These are phyloP conservation scores for Lumbricus terrestris DNA, from an alignment of 2,888 invertebrate genomes.

Conservation along the genomic window DNA sequence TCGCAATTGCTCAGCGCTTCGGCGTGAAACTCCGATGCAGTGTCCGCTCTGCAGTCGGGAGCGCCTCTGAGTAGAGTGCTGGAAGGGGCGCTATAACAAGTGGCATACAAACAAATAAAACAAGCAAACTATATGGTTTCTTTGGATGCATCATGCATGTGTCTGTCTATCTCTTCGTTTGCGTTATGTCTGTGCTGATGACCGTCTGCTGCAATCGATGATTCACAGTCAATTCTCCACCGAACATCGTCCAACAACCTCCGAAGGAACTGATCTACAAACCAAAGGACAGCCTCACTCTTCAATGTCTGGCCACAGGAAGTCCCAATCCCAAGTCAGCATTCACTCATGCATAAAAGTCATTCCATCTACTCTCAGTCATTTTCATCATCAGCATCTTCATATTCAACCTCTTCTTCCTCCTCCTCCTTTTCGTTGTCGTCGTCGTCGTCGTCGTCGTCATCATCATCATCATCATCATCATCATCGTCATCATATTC, in stretches of 20 bases:
- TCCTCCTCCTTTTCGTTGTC: conserved; percentile 9
- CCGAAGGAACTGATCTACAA: background rate
- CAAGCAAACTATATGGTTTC: background rate
- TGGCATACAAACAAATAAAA: too few species aligned
- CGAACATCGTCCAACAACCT: background rate
- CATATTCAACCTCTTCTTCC: conserved; percentile 5
- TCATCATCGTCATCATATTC: conserved; percentile 19
- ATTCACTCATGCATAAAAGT: background rate
- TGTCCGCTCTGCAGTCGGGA: too few species aligned
- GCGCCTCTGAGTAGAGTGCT: too few species aligned
- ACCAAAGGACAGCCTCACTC: background rate
- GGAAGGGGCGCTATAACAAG: too few species aligned
- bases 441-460: conserved; percentile 60
- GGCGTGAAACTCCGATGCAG: too few species aligned
- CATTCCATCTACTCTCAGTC: background rate
- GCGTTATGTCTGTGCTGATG: background rate
- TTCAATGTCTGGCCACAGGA: background rate
- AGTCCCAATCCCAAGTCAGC: background rate
- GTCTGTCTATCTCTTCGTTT: background rate
- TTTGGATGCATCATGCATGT: background rate
- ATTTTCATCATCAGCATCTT: background rate
- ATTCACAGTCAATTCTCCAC: background rate
- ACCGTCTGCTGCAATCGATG: background rate
- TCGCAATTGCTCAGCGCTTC: too few species aligned
- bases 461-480: conserved; percentile 66